These are phyloP conservation scores for Gallinago paraguaiae DNA, from an alignment of 2,113 vertebrate genomes.

Conservation along the genomic window DNA sequence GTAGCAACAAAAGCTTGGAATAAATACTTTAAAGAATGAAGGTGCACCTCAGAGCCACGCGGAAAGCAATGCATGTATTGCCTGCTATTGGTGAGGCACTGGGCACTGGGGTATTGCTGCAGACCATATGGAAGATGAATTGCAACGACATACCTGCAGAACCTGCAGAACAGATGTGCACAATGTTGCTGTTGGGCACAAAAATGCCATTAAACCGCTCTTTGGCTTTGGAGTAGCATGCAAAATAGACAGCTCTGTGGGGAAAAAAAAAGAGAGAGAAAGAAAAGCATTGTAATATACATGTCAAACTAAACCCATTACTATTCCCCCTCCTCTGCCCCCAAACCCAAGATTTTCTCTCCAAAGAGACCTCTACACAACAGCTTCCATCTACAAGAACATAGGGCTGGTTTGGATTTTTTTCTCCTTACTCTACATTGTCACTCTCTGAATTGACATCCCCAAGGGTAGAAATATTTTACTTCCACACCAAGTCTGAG, in stretches of 20 bases:
- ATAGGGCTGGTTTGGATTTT: background rate
- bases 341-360: background rate
- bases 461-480: background rate
- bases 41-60: background rate
- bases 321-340: background rate
- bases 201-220: conserved; percentile 90
- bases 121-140: background rate
- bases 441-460: background rate
- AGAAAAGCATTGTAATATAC: background rate
- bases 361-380: background rate
- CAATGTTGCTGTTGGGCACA: conserved; percentile 89
- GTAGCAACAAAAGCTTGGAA: background rate
- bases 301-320: background rate
- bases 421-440: background rate
- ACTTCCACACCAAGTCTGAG: background rate
- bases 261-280: background rate
- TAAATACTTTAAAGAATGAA: background rate
- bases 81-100: background rate
- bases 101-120: background rate
- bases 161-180: conserved; percentile 93
- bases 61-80: background rate
- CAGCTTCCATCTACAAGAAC: background rate
- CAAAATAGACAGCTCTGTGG: conserved; percentile 94
- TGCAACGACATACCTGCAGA: conserved; percentile 84
- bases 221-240: conserved; percentile 94